phyloP scores from a whole-genome alignment of 2,113 vertebrate species.

The Machaerirhynchus nigripectus region DNA sequence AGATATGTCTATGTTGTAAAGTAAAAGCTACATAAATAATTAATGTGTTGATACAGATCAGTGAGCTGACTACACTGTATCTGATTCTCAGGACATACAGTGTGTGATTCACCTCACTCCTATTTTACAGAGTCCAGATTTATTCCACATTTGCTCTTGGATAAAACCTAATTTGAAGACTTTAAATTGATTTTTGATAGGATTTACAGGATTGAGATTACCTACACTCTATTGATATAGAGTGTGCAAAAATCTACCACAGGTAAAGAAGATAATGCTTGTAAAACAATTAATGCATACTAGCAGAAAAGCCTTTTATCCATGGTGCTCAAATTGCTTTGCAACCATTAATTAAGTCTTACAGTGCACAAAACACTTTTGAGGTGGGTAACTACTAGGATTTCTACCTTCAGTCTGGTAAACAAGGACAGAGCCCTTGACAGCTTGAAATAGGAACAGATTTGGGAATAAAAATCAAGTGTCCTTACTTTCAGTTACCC shows the following conservation, averaged over 20 bases:
- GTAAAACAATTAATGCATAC: neutral
- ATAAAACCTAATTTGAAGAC: slow-evolving; percentile 6
- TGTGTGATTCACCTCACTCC: slow-evolving; percentile 46
- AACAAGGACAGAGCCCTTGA: neutral
- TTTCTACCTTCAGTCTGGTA: neutral
- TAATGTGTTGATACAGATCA: slow-evolving; percentile 79
- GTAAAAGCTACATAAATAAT: slow-evolving; percentile 83
- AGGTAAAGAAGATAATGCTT: neutral
- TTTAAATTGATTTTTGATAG: neutral
- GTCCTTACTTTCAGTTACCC: neutral
- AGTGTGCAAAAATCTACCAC: neutral
- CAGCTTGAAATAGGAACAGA: neutral
- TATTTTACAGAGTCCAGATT: slow-evolving; percentile 41
- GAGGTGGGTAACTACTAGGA: neutral
- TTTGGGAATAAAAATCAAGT: neutral
- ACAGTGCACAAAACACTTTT: neutral
- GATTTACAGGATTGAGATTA: neutral
- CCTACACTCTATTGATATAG: neutral
- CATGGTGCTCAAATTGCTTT: neutral
- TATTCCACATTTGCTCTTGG: slow-evolving; percentile 15
- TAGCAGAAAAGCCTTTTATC: neutral
- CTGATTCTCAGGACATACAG: slow-evolving; percentile 68
- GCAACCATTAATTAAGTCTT: neutral
- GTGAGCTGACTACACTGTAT: slow-evolving; percentile 68
- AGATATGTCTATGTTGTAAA: slow-evolving; percentile 78